phyloP scores from a whole-genome alignment of 1,140 invertebrate genomes.

The Ganaspis sp. region DNA sequence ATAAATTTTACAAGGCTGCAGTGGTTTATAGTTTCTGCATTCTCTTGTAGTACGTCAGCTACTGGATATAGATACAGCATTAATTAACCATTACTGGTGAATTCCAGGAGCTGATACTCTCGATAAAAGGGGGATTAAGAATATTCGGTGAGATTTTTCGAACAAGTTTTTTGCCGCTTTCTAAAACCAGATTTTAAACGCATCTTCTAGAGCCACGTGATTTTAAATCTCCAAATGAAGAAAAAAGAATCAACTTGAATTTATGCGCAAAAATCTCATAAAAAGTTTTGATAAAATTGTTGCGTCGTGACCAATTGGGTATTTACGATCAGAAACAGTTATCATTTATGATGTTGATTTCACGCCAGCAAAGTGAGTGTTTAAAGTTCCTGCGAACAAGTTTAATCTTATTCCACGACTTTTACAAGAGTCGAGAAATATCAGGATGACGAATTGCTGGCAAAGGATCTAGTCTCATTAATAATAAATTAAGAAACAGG shows the following conservation, averaged over 20 bases:
- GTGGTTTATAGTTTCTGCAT: background rate
- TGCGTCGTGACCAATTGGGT: background rate
- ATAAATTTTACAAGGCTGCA: conserved; percentile 1
- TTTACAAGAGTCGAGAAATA: background rate
- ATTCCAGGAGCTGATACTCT: background rate
- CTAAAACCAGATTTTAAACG: too few relatives aligned
- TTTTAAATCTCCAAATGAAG: too few relatives aligned
- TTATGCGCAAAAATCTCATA: too few relatives aligned
- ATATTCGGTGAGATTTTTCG: too few relatives aligned
- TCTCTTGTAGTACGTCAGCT: background rate
- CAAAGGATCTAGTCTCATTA: background rate
- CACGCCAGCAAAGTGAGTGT: background rate
- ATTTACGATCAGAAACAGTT: conserved; percentile 13
- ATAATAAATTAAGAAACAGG: conserved; percentile 10
- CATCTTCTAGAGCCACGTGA: too few relatives aligned
- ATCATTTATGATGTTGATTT: conserved; percentile 14
- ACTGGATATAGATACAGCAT: background rate
- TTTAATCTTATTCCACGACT: conserved; percentile 2
- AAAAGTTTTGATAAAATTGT: background rate
- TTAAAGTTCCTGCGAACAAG: background rate
- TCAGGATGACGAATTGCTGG: background rate
- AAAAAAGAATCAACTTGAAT: too few relatives aligned
- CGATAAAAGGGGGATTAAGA: too few relatives aligned
- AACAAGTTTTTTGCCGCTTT: too few relatives aligned
- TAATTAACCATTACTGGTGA: background rate